Evolutionary conservation across 2,888 invertebrate species (phyloP).

Genomic region (Tethea ocularis): DNA sequence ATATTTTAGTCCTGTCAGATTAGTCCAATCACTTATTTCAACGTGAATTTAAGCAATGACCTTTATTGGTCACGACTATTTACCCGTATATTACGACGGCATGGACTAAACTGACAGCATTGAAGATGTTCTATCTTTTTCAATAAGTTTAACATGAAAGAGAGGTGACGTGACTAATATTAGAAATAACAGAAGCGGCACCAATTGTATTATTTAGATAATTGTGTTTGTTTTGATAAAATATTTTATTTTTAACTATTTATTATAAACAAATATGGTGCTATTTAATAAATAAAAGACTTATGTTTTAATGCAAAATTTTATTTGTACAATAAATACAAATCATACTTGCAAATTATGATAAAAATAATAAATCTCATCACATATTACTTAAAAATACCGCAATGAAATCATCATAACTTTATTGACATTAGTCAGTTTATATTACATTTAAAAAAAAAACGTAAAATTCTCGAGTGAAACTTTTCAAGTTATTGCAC

Average conservation of each 20-base stretch:
- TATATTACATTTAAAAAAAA: conserved; percentile 29
- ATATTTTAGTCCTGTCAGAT: no score
- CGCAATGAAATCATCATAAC: conserved; percentile 50
- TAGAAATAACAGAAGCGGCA: no score
- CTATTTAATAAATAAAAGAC: conserved; percentile 42
- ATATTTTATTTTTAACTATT: neutral
- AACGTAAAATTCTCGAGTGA: conserved; percentile 37
- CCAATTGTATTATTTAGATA: no score
- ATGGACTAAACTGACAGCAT: no score
- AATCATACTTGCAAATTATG: conserved; percentile 79
- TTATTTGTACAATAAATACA: conserved; percentile 84
- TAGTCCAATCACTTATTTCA: no score
- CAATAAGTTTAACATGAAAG: no score
- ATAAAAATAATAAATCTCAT: conserved; percentile 77
- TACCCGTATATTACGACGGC: no score
- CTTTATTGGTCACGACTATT: no score
- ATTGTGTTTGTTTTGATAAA: conserved; percentile 1
- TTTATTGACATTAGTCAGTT: conserved; percentile 46
- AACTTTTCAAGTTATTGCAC: conserved; percentile 65
- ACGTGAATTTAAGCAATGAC: no score
- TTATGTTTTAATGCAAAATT: conserved; percentile 69
- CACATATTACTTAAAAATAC: conserved; percentile 65
- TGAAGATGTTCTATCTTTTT: no score
- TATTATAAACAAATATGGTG: conserved; percentile 10
- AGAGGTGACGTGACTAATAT: no score